Conservation (phyloP, 2,888 invertebrate species). For the Griposia aprilina region DNA sequence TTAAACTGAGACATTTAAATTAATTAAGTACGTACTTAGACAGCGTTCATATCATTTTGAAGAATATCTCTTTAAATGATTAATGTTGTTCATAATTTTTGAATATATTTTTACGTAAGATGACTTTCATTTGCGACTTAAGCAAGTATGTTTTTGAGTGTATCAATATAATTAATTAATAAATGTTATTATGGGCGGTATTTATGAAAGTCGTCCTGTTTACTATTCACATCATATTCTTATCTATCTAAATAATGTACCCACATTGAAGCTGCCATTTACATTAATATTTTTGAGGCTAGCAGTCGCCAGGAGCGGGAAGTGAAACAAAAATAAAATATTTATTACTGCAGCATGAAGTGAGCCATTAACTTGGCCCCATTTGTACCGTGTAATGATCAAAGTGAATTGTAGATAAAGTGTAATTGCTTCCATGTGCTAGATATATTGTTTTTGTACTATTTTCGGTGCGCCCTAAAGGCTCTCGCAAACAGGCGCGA, state of each 20-base stretch:
- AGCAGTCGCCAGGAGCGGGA: constrained; percentile 46
- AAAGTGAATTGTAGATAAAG: constrained; percentile 65
- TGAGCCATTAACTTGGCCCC: constrained; percentile 60
- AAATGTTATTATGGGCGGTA: not conserved
- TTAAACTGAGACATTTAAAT: constrained; percentile 41
- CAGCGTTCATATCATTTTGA: not conserved
- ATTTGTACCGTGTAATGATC: constrained; percentile 60
- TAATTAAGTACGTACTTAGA: constrained; percentile 36
- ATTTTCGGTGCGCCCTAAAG: constrained; percentile 39
- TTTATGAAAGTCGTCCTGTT: not conserved
- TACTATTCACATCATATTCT: too few relatives aligned
- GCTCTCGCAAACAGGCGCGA: too few relatives aligned
- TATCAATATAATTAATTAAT: not conserved
- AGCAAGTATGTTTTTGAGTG: not conserved
- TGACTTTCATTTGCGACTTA: not conserved
- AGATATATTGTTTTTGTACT: constrained; percentile 50
- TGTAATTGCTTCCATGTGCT: constrained; percentile 61
- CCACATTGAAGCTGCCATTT: constrained; percentile 24
- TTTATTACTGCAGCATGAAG: constrained; percentile 61
- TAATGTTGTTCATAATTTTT: not conserved
- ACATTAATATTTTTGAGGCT: constrained; percentile 55
- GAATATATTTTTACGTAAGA: not conserved
- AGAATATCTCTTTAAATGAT: constrained; percentile 9
- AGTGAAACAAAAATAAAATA: constrained; percentile 66
- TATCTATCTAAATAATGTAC: not conserved